phyloP scores from a whole-genome alignment of 92 coral and sea anemone genomes.

The Bergia puertoricense region DNA sequence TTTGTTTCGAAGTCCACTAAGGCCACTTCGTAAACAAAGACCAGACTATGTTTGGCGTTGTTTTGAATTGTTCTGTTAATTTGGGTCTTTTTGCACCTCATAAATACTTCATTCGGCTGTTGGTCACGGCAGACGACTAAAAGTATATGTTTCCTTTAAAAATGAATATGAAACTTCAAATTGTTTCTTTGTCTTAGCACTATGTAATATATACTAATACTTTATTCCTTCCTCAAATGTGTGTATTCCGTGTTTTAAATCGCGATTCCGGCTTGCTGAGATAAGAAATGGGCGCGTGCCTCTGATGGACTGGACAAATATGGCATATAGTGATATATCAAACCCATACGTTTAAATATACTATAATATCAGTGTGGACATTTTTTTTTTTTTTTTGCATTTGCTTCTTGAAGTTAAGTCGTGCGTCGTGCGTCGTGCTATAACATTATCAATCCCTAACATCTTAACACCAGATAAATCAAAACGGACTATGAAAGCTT shows the following conservation, averaged over 20 bases:
- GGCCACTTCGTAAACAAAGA: conserved; percentile 9
- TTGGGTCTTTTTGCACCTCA: neutral
- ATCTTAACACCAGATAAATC: conserved; percentile 2
- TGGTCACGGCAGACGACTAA: neutral
- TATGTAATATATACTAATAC: neutral
- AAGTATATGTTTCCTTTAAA: neutral
- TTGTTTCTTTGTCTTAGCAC: neutral
- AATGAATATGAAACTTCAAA: neutral
- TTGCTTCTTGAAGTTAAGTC: neutral
- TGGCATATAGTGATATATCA: neutral
- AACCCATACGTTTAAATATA: neutral
- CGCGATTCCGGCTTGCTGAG: too few species aligned
- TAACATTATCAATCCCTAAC: neutral
- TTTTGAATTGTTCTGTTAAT: neutral
- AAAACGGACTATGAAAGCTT: neutral
- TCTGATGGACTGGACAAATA: neutral
- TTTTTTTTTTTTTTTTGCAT: neutral
- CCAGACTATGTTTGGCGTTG: neutral
- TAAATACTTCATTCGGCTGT: neutral
- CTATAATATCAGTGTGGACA: neutral
- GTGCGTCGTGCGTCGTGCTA: neutral
- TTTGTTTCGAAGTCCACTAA: conserved; percentile 13
- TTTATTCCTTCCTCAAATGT: neutral
- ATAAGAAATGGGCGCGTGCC: neutral
- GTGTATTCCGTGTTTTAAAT: neutral